phyloP scores from a whole-genome alignment of 2,113 vertebrate species.

The Rhadina sibilatrix region DNA sequence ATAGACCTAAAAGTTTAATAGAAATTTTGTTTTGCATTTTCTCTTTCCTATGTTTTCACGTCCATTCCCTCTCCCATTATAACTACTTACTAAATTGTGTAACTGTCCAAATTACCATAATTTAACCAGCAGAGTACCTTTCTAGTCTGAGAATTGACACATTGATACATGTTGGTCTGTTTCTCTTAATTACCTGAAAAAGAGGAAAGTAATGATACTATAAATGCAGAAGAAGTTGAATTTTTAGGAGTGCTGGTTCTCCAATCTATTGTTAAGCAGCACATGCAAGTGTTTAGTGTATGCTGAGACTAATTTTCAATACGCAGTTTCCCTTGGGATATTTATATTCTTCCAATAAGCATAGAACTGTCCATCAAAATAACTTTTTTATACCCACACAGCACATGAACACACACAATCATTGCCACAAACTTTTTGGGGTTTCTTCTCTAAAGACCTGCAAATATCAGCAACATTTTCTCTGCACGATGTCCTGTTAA shows the following conservation, averaged over 20 bases:
- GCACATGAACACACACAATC: background rate
- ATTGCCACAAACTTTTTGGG: slow-evolving; percentile 54
- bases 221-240: slow-evolving; percentile 33
- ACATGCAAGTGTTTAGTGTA: slow-evolving; percentile 73
- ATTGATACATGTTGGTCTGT: background rate
- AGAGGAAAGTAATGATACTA: slow-evolving; percentile 7
- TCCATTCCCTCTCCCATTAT: background rate
- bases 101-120: background rate
- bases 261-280: slow-evolving; percentile 65
- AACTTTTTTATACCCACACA: slow-evolving; percentile 46
- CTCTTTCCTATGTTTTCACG: background rate
- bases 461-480: slow-evolving; percentile 60
- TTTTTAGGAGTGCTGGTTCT: slow-evolving; percentile 52
- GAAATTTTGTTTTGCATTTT: background rate
- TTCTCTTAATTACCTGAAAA: slow-evolving; percentile 16
- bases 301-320: slow-evolving; percentile 80
- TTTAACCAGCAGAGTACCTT: background rate
- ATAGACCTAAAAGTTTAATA: background rate
- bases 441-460: slow-evolving; percentile 56
- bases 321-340: slow-evolving; percentile 74
- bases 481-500: slow-evolving; percentile 58
- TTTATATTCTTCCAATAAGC: slow-evolving; percentile 81
- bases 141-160: background rate
- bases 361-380: slow-evolving; percentile 82
- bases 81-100: background rate